A percentile compares a stretch with the other conserved stretches of the same genome.
Evolutionary conservation across 1,140 invertebrate genomes (phyloP).

Genomic region (Caligus rogercresseyi): DNA sequence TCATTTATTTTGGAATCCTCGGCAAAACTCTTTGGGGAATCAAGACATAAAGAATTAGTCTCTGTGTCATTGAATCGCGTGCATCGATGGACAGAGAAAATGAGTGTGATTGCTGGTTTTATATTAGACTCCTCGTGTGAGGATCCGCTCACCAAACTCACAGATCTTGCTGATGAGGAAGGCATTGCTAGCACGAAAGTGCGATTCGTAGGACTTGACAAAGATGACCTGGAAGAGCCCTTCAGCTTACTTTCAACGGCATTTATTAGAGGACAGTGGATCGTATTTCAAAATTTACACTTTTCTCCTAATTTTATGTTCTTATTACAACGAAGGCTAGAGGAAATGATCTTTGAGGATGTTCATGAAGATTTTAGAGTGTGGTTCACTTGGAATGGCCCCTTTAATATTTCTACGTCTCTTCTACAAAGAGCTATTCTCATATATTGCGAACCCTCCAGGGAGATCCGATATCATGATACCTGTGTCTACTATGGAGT

Average conservation of each 20-base stretch:
- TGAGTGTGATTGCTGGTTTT: not conserved
- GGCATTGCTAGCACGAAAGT: constrained; percentile 18
- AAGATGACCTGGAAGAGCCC: not conserved
- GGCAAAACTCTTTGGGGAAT: not conserved
- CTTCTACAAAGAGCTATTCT: constrained; percentile 9
- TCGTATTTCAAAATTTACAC: constrained; percentile 11
- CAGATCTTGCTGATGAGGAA: constrained; percentile 1
- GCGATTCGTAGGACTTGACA: not conserved
- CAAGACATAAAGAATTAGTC: not conserved
- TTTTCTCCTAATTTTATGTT: not conserved
- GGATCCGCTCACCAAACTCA: not conserved
- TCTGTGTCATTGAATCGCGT: not conserved
- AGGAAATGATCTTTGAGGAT: not conserved
- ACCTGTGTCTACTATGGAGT: not conserved
- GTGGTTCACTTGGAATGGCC: constrained; percentile 5
- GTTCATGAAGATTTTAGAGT: constrained; percentile 14
- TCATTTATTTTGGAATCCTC: not conserved
- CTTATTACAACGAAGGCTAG: not conserved
- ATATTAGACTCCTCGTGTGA: not conserved
- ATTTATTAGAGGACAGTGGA: constrained; percentile 14
- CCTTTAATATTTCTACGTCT: not conserved
- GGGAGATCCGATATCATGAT: constrained; percentile 4
- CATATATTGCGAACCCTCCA: not conserved
- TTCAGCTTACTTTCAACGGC: not conserved
- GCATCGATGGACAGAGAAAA: not conserved